Percentiles rank a stretch among this genome's conserved stretches.
Conservation (phyloP, 2,797 vertebrate species). For the Otolemur crassicaudatus region DNA sequence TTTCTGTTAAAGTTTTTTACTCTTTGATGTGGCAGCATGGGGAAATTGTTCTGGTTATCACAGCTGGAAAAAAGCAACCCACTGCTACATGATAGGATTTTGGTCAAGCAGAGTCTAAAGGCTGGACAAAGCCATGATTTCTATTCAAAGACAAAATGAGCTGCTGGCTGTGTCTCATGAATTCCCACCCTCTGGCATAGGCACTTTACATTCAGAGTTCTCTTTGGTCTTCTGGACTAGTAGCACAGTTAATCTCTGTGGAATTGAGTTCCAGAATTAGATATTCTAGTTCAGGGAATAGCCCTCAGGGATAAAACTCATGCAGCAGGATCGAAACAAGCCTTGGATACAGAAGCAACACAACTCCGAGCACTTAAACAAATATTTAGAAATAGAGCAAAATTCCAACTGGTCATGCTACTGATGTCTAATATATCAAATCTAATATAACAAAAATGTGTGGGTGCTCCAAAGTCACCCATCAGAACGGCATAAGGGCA, state of each 20-base stretch:
- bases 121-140: background rate
- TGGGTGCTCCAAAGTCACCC: background rate
- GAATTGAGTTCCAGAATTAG: slow-evolving; percentile 38
- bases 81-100: background rate
- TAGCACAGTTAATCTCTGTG: background rate
- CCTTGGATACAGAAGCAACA: slow-evolving; percentile 59
- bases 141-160: slow-evolving; percentile 1
- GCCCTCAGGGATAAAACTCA: slow-evolving; percentile 53
- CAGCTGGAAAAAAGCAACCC: background rate
- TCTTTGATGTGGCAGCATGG: background rate
- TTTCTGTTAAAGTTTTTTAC: background rate
- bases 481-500: background rate
- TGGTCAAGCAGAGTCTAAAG: slow-evolving; percentile 26
- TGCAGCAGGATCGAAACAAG: slow-evolving; percentile 30
- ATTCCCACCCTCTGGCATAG: background rate
- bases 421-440: slow-evolving; percentile 39
- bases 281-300: slow-evolving; percentile 6
- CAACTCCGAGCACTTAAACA: slow-evolving; percentile 30
- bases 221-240: background rate
- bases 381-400: slow-evolving; percentile 65
- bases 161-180: background rate
- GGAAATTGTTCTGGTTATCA: slow-evolving; percentile 8
- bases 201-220: background rate
- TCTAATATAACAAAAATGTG: background rate
- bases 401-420: slow-evolving; percentile 31